Base-by-base conservation (phyloP, 2,113 vertebrate species). In the Lophochroa leadbeateri region DNA sequence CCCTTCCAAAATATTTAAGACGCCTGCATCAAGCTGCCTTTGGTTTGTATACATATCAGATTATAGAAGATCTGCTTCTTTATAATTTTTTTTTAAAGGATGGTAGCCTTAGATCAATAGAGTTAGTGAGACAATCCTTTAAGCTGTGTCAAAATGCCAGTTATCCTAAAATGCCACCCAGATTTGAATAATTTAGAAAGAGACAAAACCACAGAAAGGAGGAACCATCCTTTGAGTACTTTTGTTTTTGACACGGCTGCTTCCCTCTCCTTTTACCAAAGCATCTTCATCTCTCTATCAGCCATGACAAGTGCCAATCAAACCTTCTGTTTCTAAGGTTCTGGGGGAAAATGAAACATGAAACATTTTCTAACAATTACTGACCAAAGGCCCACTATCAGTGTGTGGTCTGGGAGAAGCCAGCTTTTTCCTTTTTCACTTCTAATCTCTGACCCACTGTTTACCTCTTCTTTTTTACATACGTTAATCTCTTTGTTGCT, bases 231-330 rank as follows among this genome's bases (percentile, higher is more conserved):
- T 98, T 98, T 98, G 96, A 98, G 97, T 94, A 97, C 96, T 77
- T 94, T 94, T 98, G 94, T 97, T 97, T 98, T 98, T 98, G 98
- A 98, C 97, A 90, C 76, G 94, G 88, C 90, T 93, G 92, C 89
- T 91, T 96, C 80, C 78, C 37, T 90, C 88, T 97, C 97, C 90
- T 92, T 97, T 98, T 97, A 97, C 97, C 97, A 97, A 98, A 97
- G 98, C 97, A 95, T 98, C 98, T 98, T 97, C 96, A 91, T 98
- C 98, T 98, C 98, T 99, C 98, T 98, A 98, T 99, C 98, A 97
- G 98, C 90, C 93, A 97, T 99, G 99, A 99, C 99, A 99, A 99
- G 98, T 99, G 99, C 98, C 99, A 99, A 98, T 99, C 99, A 99
- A 99, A 98, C 97, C 97, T 97, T 97, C 96, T 88, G 95, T 96